Percentiles rank a stretch among this genome's conserved stretches.
Conservation (phyloP, 2,888 invertebrate species). For the Syrista parreyssii region DNA sequence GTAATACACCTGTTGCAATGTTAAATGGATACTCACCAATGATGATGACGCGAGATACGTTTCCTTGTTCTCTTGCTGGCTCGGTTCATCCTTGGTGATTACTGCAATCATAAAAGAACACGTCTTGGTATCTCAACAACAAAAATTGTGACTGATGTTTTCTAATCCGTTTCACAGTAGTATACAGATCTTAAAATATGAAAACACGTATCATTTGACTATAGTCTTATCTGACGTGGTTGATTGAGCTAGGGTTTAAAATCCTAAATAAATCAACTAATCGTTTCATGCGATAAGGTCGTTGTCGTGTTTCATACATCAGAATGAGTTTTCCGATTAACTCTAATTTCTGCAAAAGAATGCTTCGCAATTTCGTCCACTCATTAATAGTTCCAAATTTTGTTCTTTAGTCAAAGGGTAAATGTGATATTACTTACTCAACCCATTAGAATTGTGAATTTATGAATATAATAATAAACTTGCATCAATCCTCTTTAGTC, state of each 20-base stretch:
- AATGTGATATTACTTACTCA: background rate
- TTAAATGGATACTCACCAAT: slow-evolving; percentile 40
- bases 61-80: slow-evolving; percentile 43
- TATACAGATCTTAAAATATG: background rate
- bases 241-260: background rate
- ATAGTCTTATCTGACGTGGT: background rate
- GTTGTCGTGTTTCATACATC: background rate
- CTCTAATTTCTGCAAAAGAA: slow-evolving; percentile 6
- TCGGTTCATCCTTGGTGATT: slow-evolving; percentile 39
- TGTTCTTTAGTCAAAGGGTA: background rate
- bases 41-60: slow-evolving; percentile 52
- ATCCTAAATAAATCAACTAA: background rate
- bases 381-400: background rate
- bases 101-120: slow-evolving; percentile 19
- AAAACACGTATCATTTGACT: background rate
- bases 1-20: background rate
- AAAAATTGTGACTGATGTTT: background rate
- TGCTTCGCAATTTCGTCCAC: slow-evolving; percentile 6
- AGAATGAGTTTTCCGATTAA: background rate
- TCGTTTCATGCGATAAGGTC: background rate
- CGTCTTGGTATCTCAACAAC: background rate
- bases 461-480: too few species aligned
- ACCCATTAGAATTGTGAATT: background rate
- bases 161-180: background rate
- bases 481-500: background rate